Base-by-base conservation (phyloP, 1,140 invertebrate species). In the Probaryconus sp. region DNA sequence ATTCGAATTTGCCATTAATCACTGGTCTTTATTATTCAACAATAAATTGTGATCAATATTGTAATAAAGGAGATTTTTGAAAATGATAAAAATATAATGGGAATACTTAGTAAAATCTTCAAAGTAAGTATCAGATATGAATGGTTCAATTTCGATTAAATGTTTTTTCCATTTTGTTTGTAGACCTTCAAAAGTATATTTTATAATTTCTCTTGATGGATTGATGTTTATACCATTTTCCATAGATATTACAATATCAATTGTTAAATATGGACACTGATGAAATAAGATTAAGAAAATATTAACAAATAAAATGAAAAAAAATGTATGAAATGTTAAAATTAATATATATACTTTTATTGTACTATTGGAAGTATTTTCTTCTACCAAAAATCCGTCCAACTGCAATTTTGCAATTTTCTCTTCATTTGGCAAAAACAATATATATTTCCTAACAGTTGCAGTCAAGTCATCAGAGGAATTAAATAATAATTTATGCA, bases 1-100 rank as follows among this genome's bases (percentile, higher is more conserved):
- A 90, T 75, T 94, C 91, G 79, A 90, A 88, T 81, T 92, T 92
- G 11, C 91, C 90, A 88, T 94, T 93, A 37, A 95, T 92, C 10
- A 92, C 90, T 0, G 94, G 93, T 61, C 94, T 94, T 40, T 81
- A 89, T 60, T 30, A 60, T n/a, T n/a, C n/a, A n/a, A n/a, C n/a
- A n/a, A n/a, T n/a, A n/a, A n/a, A n/a, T n/a, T n/a, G n/a, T n/a
- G n/a, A n/a, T n/a, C n/a, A n/a, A n/a, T n/a, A n/a, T n/a, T n/a
- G n/a, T n/a, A n/a, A n/a, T n/a, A n/a, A n/a, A n/a, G n/a, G n/a
- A n/a, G n/a, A n/a, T n/a, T n/a, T n/a, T n/a, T n/a, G n/a, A n/a
- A n/a, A n/a, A n/a, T n/a, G n/a, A n/a, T n/a, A n/a, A n/a, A n/a
- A n/a, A n/a, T n/a, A n/a, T n/a, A n/a, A n/a, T n/a, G n/a, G n/a